Evolutionary conservation across 2,888 invertebrate species (phyloP), one percentile per base, ranked within the genome.

Genomic region (Trichopria drosophilae): DNA sequence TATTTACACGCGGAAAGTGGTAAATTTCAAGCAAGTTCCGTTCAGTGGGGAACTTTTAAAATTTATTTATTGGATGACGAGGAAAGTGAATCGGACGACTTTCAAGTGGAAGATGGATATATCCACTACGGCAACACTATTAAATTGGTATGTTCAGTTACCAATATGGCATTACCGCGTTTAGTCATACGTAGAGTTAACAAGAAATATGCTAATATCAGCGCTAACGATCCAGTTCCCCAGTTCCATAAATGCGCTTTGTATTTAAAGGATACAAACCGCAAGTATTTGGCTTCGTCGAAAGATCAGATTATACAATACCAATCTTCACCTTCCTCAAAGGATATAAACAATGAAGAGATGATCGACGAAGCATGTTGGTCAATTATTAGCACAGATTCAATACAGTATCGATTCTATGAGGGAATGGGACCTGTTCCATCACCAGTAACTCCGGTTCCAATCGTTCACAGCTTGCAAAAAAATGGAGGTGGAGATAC

Each of bases 251-350:
- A 99, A 78, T 99, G 98, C 79, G 97, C 99, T 40, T 99, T 99
- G 79, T 97, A 95, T 78, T 95, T 99, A 93, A 97, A 99, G 76
- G 99, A 98, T 78, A 97, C 98, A 0, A 97, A 97, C 75, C 82
- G 95, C 53, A 97, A 98, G 95, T 99, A 99, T 76, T 83, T 99
- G 46, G 99, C 99, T 73, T 81, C 99, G 23, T 95, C 96, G 0
- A 98, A 99, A 76, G 99, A 99, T 75, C 84, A 97, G 63, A 99
- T 99, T 62, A 98, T 99, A 64, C 99, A 99, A 78, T 98, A 98
- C 76, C 96, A 98, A 82, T 97, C 97, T 1, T 95, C 96, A 1
- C 48, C 55, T 4, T 47, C 48, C 2, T 48, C 54, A 1, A 55
- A 55, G 23, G 55, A 51, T n/a, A 13, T 32, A 3, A 51, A 40